Evolutionary conservation across 2,888 invertebrate genomes (phyloP), one percentile per base, ranked within the genome.

Genomic region (Chaetogeoica ovagalla): DNA sequence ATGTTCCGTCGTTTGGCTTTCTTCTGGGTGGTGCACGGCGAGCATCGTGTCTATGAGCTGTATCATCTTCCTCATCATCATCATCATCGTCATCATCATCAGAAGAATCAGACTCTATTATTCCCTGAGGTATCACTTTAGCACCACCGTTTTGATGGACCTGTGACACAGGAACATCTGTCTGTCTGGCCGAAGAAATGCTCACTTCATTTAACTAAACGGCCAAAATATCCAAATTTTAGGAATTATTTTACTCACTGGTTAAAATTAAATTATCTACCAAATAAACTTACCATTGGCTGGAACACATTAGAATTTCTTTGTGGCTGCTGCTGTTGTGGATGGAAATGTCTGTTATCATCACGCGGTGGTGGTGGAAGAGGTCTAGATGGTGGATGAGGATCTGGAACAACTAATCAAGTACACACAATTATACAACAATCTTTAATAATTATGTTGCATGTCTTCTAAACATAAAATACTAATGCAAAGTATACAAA

Each of bases 181-280:
- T 62, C 65, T 77, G 82, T 65, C 77, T 81, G 6, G 48, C 65
- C n/a, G 76, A 81, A 30, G 81, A 76, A 85, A 93, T 92, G 85
- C 94, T 96, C 86, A 98, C 90, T 88, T 97, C 95, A 88, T 95
- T 97, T 86, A 98, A 90, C 88, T 98, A 97, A 85, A 95, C 96
- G 83, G 97, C 98, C 87, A 98, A 88, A 87, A 94, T 94, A 89
- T 98, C 98, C 89, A 98, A 91, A 88, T 98, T 97, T 96, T 97
- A 89, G 75, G 8, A 13, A 43, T 69, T 66, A 11, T 6, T 52
- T 57, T 68, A 39, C 30, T 0, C 59, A 48, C 66, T 15, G 39
- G 39, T 71, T 73, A 68, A 79, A 74, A 59, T 62, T 13, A 1
- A 48, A 43, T 17, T 30, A n/a, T 65, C 55, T 21, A 70, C 21